Conservation (phyloP, 2,113 vertebrate genomes). For the Nycticebus coucang region DNA sequence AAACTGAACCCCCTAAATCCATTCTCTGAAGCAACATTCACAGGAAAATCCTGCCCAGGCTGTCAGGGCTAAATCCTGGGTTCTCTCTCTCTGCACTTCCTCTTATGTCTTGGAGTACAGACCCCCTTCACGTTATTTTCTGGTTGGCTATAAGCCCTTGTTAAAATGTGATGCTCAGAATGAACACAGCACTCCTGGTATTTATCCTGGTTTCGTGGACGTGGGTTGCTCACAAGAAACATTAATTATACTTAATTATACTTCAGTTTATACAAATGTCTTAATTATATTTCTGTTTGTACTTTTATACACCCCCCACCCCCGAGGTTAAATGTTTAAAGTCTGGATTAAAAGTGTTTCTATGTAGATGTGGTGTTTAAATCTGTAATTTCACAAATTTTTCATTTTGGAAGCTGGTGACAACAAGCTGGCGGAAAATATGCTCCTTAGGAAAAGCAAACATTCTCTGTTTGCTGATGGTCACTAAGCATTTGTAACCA, state of each 20-base stretch:
- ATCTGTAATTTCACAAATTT: constrained; percentile 1
- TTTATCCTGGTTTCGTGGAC: constrained; percentile 15
- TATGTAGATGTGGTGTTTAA: constrained; percentile 11
- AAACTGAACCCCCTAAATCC: constrained; percentile 1
- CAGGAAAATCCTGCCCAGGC: background rate
- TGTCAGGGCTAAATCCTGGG: background rate
- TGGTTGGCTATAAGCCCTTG: background rate
- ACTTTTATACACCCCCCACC: background rate
- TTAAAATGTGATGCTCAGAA: background rate
- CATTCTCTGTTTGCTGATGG: constrained; percentile 45
- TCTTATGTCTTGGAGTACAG: background rate
- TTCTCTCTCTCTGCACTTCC: background rate
- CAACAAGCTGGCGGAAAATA: background rate
- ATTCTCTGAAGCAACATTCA: constrained; percentile 7
- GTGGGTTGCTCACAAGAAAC: background rate
- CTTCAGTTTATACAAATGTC: background rate
- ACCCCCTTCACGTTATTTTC: background rate
- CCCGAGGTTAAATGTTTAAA: constrained; percentile 6
- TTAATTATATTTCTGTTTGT: constrained; percentile 10
- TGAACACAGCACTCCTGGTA: background rate
- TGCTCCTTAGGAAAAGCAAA: constrained; percentile 27
- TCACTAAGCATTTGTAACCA: constrained; percentile 36
- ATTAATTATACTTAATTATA: background rate
- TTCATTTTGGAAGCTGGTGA: constrained; percentile 44
- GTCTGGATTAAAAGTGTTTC: background rate